phyloP scores from a whole-genome alignment of 2,797 vertebrate genomes.

The Myotis planiceps region DNA sequence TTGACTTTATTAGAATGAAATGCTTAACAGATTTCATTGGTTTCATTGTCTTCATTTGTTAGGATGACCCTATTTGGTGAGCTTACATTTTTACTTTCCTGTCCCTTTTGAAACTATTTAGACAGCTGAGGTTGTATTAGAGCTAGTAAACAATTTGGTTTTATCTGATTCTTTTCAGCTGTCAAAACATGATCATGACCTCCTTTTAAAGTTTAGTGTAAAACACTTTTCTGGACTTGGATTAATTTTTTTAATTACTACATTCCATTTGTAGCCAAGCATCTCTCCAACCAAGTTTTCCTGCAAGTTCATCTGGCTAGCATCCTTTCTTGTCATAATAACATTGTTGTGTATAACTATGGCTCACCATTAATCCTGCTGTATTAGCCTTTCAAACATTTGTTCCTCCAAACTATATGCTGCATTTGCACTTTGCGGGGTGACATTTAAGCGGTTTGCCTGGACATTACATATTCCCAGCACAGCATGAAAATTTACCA shows the following conservation, averaged over 20 bases:
- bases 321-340: slow-evolving; percentile 36
- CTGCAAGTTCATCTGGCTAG: slow-evolving; percentile 47
- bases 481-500: slow-evolving; percentile 53
- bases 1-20: slow-evolving; percentile 29
- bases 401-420: slow-evolving; percentile 38
- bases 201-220: slow-evolving; percentile 44
- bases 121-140: background rate
- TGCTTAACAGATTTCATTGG: background rate
- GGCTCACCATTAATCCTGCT: slow-evolving; percentile 50
- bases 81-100: slow-evolving; percentile 1
- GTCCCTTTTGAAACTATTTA: slow-evolving; percentile 8
- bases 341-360: background rate
- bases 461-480: slow-evolving; percentile 37
- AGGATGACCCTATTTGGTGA: background rate
- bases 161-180: slow-evolving; percentile 51
- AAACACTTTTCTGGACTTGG: slow-evolving; percentile 43
- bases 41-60: background rate
- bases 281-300: slow-evolving; percentile 10
- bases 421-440: slow-evolving; percentile 53
- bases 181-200: slow-evolving; percentile 62
- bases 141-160: slow-evolving; percentile 47
- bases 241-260: slow-evolving; percentile 34
- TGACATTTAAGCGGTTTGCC: slow-evolving; percentile 69
- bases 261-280: slow-evolving; percentile 11
- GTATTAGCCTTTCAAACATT: slow-evolving; percentile 71